Base-by-base conservation (phyloP, 2,888 invertebrate species). In the Brachylomia viminalis region DNA sequence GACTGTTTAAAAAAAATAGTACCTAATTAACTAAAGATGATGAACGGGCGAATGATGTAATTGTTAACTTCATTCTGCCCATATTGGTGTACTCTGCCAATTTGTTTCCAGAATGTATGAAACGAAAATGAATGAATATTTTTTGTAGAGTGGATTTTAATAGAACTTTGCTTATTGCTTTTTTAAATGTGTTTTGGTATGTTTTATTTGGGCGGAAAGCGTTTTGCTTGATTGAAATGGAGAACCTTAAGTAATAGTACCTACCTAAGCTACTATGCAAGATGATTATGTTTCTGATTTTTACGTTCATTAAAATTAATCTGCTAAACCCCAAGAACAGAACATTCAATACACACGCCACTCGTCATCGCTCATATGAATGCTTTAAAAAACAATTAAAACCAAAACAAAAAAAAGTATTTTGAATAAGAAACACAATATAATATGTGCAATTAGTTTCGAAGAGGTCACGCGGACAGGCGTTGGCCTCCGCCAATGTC, bases 401-500 rank as follows among this genome's bases (percentile, higher is more conserved):
- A 73, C 10, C n/a, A 72, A 71, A 81, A 77, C 81, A 79, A 79
- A 80, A 82, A 64, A 71, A 72, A 67, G 54, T 75, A 70, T 76
- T 79, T 80, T 75, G 74, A 83, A 83, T 71, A 79, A 77, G 80
- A 87, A 82, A 87, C 89, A 88, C 89, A 88, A 86, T 87, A 80
- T 77, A 88, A 88, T 88, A 81, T 74, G 83, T 75, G 78, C 86
- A 86, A 91, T 91, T 91, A 88, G 86, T 89, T 84, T 72, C 85
- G 82, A 79, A 83, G 86, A 94, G 94, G 94, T 94, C 93, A 88
- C 73, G 71, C 88, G 92, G 90, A 92, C 92, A 91, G 87, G 45
- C 90, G 85, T 91, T 91, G 92, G 92, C 92, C 94, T 92, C 89
- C 80, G 42, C 83, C 94, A 94, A 94, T 93, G 94, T 92, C 92